Percentiles rank a stretch among this genome's conserved stretches.
These are phyloP conservation scores for Sebastolobus alascanus DNA, from an alignment of 2,797 vertebrate genomes.

Conservation along the genomic window DNA sequence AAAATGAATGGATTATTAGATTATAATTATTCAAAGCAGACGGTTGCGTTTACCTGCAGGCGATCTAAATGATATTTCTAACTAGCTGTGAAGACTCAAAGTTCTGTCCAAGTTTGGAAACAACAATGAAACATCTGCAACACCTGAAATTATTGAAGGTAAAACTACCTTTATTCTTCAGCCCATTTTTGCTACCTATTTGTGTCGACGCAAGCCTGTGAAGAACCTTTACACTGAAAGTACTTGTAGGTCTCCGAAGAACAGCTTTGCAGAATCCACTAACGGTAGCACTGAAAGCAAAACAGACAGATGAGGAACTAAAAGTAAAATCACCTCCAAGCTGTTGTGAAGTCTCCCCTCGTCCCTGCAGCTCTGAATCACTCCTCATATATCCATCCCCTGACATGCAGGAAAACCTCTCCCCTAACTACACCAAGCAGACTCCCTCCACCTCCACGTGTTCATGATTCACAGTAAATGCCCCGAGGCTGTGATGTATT, in stretches of 20 bases:
- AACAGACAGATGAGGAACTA: slow-evolving; percentile 5
- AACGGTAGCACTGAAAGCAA: not conserved
- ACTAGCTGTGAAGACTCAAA: not conserved
- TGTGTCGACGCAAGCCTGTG: not conserved
- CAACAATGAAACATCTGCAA: slow-evolving; percentile 11
- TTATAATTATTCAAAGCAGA: slow-evolving; percentile 17
- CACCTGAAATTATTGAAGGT: slow-evolving; percentile 12
- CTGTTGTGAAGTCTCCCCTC: slow-evolving; percentile 7
- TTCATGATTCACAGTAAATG: slow-evolving; percentile 39
- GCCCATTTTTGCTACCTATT: not conserved
- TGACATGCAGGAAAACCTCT: slow-evolving; percentile 16
- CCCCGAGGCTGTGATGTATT: slow-evolving; percentile 50
- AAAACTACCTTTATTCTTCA: slow-evolving; percentile 8
- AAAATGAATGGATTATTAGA: slow-evolving; percentile 18
- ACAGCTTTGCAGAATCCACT: slow-evolving; percentile 4
- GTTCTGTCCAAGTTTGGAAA: not conserved
- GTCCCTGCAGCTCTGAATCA: not conserved
- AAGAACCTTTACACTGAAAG: slow-evolving; percentile 2
- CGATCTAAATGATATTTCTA: not conserved
- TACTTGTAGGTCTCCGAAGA: not conserved
- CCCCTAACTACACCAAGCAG: slow-evolving; percentile 16
- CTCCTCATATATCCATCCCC: slow-evolving; percentile 33
- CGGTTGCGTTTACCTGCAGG: not conserved
- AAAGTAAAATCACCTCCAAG: slow-evolving; percentile 19
- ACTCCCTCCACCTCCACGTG: not conserved